Evolutionary conservation across 2,113 vertebrate species (phyloP).

Genomic region (Phodopus roborovskii): DNA sequence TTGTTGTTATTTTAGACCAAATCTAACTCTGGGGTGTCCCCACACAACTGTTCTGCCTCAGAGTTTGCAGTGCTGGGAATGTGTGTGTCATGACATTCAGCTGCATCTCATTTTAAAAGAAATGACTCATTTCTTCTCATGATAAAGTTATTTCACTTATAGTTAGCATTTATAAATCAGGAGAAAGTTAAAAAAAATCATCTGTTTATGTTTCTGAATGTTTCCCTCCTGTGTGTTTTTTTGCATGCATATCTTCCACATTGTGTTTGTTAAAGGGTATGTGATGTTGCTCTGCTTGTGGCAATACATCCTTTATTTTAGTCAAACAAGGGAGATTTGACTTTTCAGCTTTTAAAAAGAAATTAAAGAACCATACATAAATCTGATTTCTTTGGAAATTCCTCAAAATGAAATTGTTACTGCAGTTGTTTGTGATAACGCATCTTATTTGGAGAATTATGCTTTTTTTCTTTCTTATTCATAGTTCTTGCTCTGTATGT

Average conservation of each 20-base stretch:
- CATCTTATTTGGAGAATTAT: not conserved
- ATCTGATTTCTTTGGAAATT: conserved; percentile 7
- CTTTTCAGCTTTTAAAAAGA: not conserved
- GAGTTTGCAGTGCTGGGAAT: not conserved
- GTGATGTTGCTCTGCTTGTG: not conserved
- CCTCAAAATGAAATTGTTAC: conserved; percentile 49
- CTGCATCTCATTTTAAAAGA: not conserved
- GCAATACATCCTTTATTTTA: not conserved
- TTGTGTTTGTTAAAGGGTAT: not conserved
- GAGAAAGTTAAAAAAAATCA: conserved; percentile 21
- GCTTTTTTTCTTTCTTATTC: conserved; percentile 1
- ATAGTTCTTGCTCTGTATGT: not conserved
- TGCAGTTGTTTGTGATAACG: not conserved
- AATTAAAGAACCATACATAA: not conserved
- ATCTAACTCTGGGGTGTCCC: not conserved
- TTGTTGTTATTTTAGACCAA: not conserved
- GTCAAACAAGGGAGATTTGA: not conserved
- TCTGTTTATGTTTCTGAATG: not conserved
- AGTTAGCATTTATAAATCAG: conserved; percentile 39
- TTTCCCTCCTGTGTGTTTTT: too few relatives aligned
- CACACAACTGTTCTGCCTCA: not conserved
- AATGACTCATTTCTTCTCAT: conserved; percentile 15
- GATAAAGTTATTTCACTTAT: conserved; percentile 8
- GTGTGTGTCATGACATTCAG: not conserved
- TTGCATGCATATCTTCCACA: not conserved